A percentile compares a stretch with the other conserved stretches of the same genome.
phyloP scores from a whole-genome alignment of 1,140 invertebrate genomes.

The Subanguina moxae region DNA sequence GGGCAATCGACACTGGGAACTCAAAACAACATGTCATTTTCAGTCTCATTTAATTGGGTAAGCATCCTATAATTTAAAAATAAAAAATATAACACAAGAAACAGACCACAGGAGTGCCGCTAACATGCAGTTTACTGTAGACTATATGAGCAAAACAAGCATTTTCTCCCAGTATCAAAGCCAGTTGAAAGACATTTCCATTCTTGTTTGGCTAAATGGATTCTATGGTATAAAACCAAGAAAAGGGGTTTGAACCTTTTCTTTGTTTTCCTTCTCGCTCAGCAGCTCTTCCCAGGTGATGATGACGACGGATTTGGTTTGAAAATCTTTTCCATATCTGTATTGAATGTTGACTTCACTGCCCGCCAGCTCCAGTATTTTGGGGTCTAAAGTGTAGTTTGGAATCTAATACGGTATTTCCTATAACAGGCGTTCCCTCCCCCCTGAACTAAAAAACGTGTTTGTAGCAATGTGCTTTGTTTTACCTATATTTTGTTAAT shows the following conservation, averaged over 20 bases:
- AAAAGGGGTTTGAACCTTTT: slow-evolving; percentile 23
- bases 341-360: slow-evolving; percentile 53
- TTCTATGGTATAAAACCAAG: no score
- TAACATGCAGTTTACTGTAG: slow-evolving; percentile 37
- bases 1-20: no score
- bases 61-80: no score
- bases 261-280: slow-evolving; percentile 14
- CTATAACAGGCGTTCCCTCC: no score
- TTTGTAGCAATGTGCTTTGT: no score
- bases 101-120: background rate
- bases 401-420: no score
- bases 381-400: slow-evolving; percentile 26
- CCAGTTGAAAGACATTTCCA: slow-evolving; percentile 47
- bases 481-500: no score
- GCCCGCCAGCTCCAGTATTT: slow-evolving; percentile 39
- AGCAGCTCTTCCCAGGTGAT: slow-evolving; percentile 43
- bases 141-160: slow-evolving; percentile 50
- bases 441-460: no score
- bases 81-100: no score
- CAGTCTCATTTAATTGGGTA: no score
- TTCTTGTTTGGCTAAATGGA: slow-evolving; percentile 1
- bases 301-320: slow-evolving; percentile 42
- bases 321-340: slow-evolving; percentile 46
- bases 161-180: slow-evolving; percentile 42
- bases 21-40: no score